Evolutionary conservation across 2,888 invertebrate genomes (phyloP).

Genomic region (Bimastos eiseni): DNA sequence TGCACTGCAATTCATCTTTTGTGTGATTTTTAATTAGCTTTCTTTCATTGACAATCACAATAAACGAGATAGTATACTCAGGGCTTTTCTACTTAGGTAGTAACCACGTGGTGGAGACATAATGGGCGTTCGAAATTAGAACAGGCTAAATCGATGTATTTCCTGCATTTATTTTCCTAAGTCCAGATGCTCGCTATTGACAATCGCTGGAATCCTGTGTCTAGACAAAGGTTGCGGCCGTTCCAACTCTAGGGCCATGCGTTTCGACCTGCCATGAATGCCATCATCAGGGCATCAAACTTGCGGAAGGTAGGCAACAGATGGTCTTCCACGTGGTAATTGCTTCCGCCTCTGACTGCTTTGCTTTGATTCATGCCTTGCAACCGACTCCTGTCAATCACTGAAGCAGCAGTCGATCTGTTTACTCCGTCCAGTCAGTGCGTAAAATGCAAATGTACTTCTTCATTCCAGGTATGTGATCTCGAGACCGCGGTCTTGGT

Average conservation of each 20-base stretch:
- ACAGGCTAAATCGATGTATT: background rate
- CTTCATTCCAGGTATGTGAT: background rate
- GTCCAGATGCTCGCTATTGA: background rate
- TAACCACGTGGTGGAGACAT: background rate
- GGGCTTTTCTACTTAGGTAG: no score
- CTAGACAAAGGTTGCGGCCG: background rate
- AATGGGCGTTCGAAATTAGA: background rate
- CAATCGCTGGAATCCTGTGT: background rate
- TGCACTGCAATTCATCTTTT: no score
- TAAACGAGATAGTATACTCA: no score
- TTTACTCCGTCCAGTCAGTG: background rate
- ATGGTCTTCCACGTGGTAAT: background rate
- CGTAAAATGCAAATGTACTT: background rate
- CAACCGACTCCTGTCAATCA: background rate
- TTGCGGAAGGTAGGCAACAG: slow-evolving; percentile 6
- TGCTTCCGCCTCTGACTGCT: background rate
- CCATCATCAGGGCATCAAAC: background rate
- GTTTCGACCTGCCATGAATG: background rate
- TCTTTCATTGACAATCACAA: no score
- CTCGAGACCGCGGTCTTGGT: no score
- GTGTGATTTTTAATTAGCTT: no score
- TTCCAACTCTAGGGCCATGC: background rate
- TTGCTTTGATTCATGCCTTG: background rate
- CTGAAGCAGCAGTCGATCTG: background rate
- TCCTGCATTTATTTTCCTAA: no score